These are phyloP conservation scores for Pachymerium ferrugineum DNA, from an alignment of 2,888 invertebrate species.

Conservation along the genomic window DNA sequence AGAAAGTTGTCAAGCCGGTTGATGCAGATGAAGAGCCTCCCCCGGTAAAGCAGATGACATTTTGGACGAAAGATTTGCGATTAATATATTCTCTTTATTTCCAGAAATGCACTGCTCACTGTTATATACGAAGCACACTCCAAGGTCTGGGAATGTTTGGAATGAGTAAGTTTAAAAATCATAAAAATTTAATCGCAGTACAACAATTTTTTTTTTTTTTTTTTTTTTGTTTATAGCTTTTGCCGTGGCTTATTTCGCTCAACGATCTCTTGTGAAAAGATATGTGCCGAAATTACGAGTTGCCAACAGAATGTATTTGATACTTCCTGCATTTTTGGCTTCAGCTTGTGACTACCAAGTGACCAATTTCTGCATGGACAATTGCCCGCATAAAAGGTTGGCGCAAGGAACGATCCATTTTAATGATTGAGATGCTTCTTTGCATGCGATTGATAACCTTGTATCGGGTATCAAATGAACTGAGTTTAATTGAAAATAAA, in stretches of 20 bases:
- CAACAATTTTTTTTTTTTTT: background rate
- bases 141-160: background rate
- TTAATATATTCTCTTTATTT: background rate
- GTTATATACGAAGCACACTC: background rate
- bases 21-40: background rate
- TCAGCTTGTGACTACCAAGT: background rate
- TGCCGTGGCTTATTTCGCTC: background rate
- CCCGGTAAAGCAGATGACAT: background rate
- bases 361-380: background rate
- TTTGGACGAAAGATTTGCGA: background rate
- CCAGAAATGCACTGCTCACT: background rate
- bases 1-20: background rate
- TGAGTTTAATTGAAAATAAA: too few species aligned
- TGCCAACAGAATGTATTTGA: background rate
- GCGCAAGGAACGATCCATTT: background rate
- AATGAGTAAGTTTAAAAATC: too few species aligned
- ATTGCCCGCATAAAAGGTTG: background rate
- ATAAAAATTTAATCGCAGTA: background rate
- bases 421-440: background rate
- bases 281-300: background rate
- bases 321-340: background rate
- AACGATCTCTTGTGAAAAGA: background rate
- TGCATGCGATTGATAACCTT: too few species aligned
- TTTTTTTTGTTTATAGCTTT: background rate
- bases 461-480: too few species aligned